Evolutionary conservation across 2,113 vertebrate genomes (phyloP), one percentile per base, ranked within the genome.

Genomic region (Aegypius monachus): DNA sequence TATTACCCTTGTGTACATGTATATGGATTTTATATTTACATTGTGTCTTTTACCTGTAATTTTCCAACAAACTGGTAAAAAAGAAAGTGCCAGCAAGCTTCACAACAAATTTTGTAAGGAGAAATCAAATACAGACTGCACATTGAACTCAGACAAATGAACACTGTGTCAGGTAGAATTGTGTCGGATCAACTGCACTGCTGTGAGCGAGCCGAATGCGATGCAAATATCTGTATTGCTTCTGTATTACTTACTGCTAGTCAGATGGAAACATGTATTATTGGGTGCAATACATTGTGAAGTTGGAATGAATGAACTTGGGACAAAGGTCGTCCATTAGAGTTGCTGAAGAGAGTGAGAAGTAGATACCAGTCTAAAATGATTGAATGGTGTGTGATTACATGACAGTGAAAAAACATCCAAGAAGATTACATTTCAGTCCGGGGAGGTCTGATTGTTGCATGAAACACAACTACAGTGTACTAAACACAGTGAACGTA

Each of bases 381-480:
- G 93, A 87, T 88, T 93, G 92, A 97, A 93, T 73, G 62, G 66
- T 95, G 42, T 79, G 68, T 93, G 77, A 96, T 95, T 93, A 72
- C 40, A 34, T 16, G 17, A 70, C 79, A 81, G 32, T 27, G 55
- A 75, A 81, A 86, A 78, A 89, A 68, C 82, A 85, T 66, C 74
- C 53, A 56, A 77, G 73, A 61, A 71, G 78, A 92, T 92, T 68
- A 27, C 29, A 22, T 87, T 94, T 88, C 86, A 68, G 40, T 78
- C 29, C 45, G 43, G 52, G 36, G 34, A 92, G 38, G 56, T 85
- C 42, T 96, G 78, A 86, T 59, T 61, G 70, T 38, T 61, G 68
- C 32, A 20, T 89, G 70, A 56, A 92, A 73, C 88, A 16, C 40
- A 52, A 27, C 66, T 50, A 18, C 6, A 58, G 72, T 23, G 50